Base-by-base conservation (phyloP, 1,140 invertebrate species). In the Hylyphantes graminicola region DNA sequence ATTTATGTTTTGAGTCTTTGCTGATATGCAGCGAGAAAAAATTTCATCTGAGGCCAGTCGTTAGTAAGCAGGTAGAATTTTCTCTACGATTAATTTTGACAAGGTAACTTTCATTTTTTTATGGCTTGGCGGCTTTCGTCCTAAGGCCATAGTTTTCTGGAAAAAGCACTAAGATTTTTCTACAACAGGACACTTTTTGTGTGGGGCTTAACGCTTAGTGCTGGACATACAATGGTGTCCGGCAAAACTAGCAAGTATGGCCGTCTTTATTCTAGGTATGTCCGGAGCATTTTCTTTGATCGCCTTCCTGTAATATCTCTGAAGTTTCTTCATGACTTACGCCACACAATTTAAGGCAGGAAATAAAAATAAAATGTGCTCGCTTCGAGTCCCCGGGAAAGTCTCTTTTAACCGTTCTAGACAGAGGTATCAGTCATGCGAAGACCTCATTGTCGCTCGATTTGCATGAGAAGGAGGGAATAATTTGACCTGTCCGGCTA, bases 231-330 rank as follows among this genome's bases (percentile, higher is more conserved):
- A 11, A 50, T 13, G 67, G 67, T 21, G 53, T 35, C n/a, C n/a
- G n/a, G n/a, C n/a, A n/a, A 51, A n/a, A 6, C 10, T 15, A 1
- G 48, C 50, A 1, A 51, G 51, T 51, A 70, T 70, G 5, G 12
- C 67, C 6, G 35, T 2, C 53, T 70, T 70, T 48, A 6, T 70
- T 17, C 51, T 70, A 7, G 50, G 35, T 35, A 70, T 13, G 35
- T 51, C 67, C 5, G 67, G 48, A n/a, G 53, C 48, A 70, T 70
- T 70, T 1, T 70, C 67, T 7, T 53, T 70, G 11, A 70, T 70
- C 12, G 35, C 50, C 15, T 70, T 51, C 9, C 67, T 50, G 35
- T 70, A 70, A 70, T 13, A 70, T 0, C 17, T 50, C 9, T 7
- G 17, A 8, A 70, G 15, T 51, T 53, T 50, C 5, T 35, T 35